These are phyloP conservation scores for Pammene fasciana DNA, from an alignment of 2,888 invertebrate species.

Conservation along the genomic window DNA sequence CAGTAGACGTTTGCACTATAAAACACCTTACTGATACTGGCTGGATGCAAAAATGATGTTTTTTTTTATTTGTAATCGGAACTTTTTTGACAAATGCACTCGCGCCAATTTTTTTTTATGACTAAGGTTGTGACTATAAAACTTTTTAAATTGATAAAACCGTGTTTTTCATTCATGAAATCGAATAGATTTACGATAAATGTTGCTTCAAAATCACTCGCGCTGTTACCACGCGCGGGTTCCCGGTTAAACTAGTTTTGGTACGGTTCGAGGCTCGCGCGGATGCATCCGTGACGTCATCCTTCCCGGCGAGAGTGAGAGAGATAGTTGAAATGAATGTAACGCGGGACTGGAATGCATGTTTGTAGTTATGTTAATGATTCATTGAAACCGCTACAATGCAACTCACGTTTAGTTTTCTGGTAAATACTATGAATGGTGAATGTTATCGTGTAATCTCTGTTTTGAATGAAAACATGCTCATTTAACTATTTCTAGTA, in stretches of 20 bases:
- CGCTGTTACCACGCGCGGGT: constrained; percentile 45
- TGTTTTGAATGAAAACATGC: background rate
- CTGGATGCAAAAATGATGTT: constrained; percentile 22
- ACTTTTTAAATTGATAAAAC: constrained; percentile 7
- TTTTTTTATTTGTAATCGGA: constrained; percentile 1
- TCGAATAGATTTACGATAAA: constrained; percentile 16
- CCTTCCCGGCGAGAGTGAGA: constrained; percentile 34
- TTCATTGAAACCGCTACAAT: constrained; percentile 44
- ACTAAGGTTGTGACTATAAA: background rate
- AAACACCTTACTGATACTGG: constrained; percentile 28
- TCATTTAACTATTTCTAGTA: background rate
- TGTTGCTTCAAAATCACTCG: constrained; percentile 6
- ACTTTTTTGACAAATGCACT: background rate
- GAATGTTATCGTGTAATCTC: constrained; percentile 8
- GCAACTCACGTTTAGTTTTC: constrained; percentile 39
- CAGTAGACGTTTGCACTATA: constrained; percentile 29
- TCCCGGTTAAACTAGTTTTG: constrained; percentile 51
- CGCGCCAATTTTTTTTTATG: constrained; percentile 1
- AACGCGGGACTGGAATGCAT: constrained; percentile 43
- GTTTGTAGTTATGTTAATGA: constrained; percentile 45
- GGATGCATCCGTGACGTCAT: constrained; percentile 39
- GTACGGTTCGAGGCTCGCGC: constrained; percentile 38
- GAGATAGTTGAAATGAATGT: constrained; percentile 36
- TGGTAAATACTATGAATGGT: constrained; percentile 30
- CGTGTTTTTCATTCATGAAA: constrained; percentile 12